These are phyloP conservation scores for Neoascia interrupta DNA, from an alignment of 2,888 invertebrate species.

Conservation along the genomic window DNA sequence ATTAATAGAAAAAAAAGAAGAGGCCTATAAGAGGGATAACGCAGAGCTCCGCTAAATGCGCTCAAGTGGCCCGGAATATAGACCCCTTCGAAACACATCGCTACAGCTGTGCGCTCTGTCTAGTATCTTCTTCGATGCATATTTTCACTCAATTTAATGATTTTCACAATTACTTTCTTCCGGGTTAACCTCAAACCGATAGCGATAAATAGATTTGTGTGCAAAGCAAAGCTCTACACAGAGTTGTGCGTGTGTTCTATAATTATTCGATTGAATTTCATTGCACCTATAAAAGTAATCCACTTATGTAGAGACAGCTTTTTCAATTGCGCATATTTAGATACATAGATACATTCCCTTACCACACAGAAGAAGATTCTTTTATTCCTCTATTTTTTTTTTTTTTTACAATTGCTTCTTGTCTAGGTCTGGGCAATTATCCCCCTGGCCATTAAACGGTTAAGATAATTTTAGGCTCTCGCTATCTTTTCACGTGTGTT, in stretches of 20 bases:
- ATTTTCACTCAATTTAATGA: constrained; percentile 68
- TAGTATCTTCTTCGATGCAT: constrained; percentile 61
- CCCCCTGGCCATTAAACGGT: constrained; percentile 9
- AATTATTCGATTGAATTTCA: constrained; percentile 61
- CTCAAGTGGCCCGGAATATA: constrained; percentile 42
- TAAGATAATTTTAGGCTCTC: constrained; percentile 29
- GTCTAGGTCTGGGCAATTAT: constrained; percentile 26
- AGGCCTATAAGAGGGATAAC: constrained; percentile 6
- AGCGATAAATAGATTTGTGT: constrained; percentile 45
- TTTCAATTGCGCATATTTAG: not conserved
- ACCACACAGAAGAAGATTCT: no score
- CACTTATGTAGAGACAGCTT: constrained; percentile 39
- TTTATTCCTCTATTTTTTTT: not conserved
- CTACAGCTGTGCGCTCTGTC: not conserved
- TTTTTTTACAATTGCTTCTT: constrained; percentile 19
- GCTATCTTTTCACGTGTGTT: constrained; percentile 21
- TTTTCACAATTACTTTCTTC: constrained; percentile 62
- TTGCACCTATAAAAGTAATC: constrained; percentile 58
- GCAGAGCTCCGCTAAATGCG: constrained; percentile 22
- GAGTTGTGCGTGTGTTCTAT: constrained; percentile 31
- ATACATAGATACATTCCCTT: no score
- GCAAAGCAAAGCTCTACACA: not conserved
- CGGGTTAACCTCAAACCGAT: constrained; percentile 57
- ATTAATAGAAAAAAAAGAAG: constrained; percentile 26
- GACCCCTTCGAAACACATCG: no score